These are phyloP conservation scores for Chiloscyllium plagiosum DNA, from an alignment of 2,113 vertebrate genomes.

Conservation along the genomic window DNA sequence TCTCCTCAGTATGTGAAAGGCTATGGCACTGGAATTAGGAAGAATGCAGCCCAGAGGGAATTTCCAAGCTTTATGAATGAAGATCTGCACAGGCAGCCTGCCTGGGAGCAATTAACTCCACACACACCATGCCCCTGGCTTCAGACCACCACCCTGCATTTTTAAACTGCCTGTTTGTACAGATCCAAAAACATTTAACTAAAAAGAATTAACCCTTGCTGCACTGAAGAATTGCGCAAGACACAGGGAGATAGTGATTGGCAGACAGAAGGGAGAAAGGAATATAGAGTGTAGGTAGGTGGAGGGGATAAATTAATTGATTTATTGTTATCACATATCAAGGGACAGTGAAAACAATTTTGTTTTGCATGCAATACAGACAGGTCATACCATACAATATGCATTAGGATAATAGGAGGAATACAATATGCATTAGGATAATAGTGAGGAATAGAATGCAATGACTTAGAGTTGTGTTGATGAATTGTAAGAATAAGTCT, in stretches of 20 bases:
- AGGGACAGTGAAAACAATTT: too few relatives aligned
- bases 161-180: neutral
- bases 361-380: too few relatives aligned
- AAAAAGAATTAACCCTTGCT: neutral
- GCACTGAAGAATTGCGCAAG: neutral
- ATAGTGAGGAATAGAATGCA: too few relatives aligned
- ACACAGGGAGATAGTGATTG: neutral
- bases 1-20: neutral
- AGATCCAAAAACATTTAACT: neutral
- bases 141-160: neutral
- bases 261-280: neutral
- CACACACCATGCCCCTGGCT: neutral
- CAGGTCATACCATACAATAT: too few relatives aligned
- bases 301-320: neutral
- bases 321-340: too few relatives aligned
- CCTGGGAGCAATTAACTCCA: neutral
- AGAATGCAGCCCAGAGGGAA: neutral
- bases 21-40: neutral
- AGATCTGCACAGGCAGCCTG: neutral
- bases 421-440: too few relatives aligned
- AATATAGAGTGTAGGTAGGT: neutral
- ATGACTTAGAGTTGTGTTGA: too few relatives aligned
- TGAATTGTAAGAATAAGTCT: too few relatives aligned
- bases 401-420: too few relatives aligned
- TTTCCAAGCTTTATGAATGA: neutral